phyloP scores from a whole-genome alignment of 2,797 vertebrate genomes.

The Picus viridis region DNA sequence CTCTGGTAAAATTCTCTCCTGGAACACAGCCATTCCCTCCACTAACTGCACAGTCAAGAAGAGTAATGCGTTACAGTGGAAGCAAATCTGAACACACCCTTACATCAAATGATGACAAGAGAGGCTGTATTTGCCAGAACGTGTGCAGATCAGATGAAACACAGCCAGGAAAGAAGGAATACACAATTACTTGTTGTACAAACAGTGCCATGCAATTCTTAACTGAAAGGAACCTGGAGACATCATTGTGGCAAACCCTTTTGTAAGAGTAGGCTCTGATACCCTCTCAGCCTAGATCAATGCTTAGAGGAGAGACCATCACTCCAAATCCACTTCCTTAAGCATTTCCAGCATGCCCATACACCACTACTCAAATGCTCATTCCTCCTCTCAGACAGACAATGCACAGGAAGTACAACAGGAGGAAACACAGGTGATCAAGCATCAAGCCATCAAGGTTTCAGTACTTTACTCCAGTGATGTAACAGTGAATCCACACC shows the following conservation, averaged over 20 bases:
- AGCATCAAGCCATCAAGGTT: not conserved
- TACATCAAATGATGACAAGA: not conserved
- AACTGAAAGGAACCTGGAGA: not conserved
- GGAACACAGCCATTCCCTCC: not conserved
- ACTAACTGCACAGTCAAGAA: not conserved
- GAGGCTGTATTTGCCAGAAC: not conserved
- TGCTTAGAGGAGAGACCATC: not conserved
- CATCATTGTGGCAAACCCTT: not conserved
- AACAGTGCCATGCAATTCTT: not conserved
- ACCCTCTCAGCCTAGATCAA: not conserved
- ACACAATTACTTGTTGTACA: not conserved
- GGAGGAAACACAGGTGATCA: accelerated
- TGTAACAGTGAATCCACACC: not conserved
- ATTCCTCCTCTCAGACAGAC: not conserved
- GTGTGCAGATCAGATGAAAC: not conserved
- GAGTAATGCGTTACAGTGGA: accelerated
- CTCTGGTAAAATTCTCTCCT: not conserved
- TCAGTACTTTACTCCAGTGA: not conserved
- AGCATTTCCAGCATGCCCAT: not conserved
- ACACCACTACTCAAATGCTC: accelerated
- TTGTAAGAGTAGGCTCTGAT: not conserved
- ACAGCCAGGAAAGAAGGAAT: not conserved
- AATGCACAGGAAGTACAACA: not conserved
- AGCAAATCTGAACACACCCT: not conserved
- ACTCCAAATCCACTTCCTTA: not conserved